These are phyloP conservation scores for Drosophila triauraria DNA, from an alignment of 1,140 invertebrate species.

Conservation along the genomic window DNA sequence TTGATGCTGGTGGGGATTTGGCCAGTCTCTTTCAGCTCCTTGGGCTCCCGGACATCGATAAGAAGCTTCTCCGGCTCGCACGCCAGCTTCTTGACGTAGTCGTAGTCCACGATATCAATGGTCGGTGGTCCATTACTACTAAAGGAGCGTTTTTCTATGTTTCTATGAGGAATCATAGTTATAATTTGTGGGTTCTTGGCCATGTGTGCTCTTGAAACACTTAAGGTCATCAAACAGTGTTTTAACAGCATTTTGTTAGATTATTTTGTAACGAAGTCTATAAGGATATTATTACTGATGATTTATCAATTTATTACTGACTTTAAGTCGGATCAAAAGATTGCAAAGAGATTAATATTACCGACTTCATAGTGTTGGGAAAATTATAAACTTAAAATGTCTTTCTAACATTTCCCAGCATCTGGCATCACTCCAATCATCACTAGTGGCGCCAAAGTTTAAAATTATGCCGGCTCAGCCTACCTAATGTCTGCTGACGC, in stretches of 20 bases:
- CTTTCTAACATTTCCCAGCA: too few species aligned
- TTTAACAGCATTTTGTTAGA: conserved; percentile 27
- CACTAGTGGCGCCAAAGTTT: too few species aligned
- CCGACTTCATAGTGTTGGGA: too few species aligned
- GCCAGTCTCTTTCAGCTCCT: conserved; percentile 88
- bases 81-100: conserved; percentile 85
- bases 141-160: conserved; percentile 1
- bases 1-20: conserved; percentile 89
- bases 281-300: neutral
- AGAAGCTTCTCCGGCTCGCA: conserved; percentile 85
- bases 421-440: too few species aligned
- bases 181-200: neutral
- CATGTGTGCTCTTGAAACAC: neutral
- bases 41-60: conserved; percentile 89
- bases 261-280: neutral
- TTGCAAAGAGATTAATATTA: too few species aligned
- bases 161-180: neutral
- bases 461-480: too few species aligned
- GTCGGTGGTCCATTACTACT: neutral
- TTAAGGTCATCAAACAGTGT: conserved; percentile 10
- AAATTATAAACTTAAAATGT: too few species aligned
- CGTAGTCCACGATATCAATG: conserved; percentile 85
- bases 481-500: conserved; percentile 20
- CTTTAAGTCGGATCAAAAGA: too few species aligned
- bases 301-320: too few species aligned